phyloP scores from a whole-genome alignment of 2,797 vertebrate genomes.

The Lagorchestes hirsutus region DNA sequence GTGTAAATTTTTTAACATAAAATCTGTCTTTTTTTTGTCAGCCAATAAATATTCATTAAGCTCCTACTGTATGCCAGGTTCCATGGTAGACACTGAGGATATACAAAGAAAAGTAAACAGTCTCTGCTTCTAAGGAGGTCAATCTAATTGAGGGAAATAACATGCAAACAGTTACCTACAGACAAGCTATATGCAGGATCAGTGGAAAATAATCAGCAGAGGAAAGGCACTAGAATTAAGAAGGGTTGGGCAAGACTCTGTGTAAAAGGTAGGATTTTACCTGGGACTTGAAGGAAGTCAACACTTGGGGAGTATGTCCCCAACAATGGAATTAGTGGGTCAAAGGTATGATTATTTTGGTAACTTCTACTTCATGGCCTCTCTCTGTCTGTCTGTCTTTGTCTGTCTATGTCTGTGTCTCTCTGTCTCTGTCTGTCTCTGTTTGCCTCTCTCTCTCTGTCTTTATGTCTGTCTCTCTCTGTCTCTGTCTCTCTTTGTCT shows the following conservation, averaged over 20 bases:
- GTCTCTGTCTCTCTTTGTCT: neutral
- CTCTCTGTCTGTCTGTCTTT: no score
- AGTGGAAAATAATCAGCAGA: neutral
- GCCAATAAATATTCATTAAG: neutral
- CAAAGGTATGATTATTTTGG: neutral
- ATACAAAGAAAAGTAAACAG: neutral
- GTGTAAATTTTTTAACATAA: neutral
- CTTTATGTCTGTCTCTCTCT: neutral
- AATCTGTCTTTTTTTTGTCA: neutral
- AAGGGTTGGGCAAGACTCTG: neutral
- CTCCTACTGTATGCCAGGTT: neutral
- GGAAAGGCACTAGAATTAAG: neutral
- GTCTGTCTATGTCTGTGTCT: neutral
- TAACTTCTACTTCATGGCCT: neutral
- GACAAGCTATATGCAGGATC: neutral
- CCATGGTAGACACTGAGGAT: neutral
- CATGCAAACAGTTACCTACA: neutral
- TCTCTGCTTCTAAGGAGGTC: neutral
- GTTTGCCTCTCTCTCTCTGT: neutral
- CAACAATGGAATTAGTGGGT: neutral
- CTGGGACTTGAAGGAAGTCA: neutral
- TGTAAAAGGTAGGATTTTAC: neutral
- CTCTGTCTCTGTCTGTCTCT: neutral
- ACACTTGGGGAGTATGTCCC: neutral
- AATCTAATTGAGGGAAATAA: neutral